A percentile compares a stretch with the other conserved stretches of the same genome.
Conservation (phyloP, 2,888 invertebrate genomes). For the Sepioteuthis lessoniana region DNA sequence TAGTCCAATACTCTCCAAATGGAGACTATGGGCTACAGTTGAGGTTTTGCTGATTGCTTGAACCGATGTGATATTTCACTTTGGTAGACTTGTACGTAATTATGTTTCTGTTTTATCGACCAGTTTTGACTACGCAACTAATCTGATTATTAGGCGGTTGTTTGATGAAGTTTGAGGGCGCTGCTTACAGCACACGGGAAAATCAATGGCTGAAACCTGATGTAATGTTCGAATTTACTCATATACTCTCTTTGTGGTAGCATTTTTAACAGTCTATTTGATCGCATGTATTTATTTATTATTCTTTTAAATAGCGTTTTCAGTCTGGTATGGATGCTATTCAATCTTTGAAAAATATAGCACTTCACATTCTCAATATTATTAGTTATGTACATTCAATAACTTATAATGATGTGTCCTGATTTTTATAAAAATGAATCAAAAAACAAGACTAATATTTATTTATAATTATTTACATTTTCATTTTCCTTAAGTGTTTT, state of each 20-base stretch:
- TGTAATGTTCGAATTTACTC: neutral
- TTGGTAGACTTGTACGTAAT: neutral
- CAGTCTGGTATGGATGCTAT: no score
- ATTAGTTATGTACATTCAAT: no score
- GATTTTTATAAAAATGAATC: no score
- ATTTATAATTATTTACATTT: no score
- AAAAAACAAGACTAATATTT: no score
- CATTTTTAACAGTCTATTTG: neutral
- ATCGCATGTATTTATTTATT: neutral
- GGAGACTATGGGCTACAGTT: neutral
- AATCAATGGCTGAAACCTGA: neutral
- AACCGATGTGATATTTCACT: neutral
- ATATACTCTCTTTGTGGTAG: neutral
- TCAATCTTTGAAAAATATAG: no score
- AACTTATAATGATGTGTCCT: no score
- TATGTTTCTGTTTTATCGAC: slow-evolving; percentile 16
- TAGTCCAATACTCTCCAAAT: neutral
- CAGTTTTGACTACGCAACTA: neutral
- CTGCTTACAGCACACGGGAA: neutral
- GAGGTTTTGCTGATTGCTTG: neutral
- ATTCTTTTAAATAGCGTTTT: neutral
- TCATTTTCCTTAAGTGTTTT: no score
- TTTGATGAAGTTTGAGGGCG: neutral
- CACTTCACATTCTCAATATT: no score
- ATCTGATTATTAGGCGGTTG: neutral